These are phyloP conservation scores for Schizaphis graminum DNA, from an alignment of 2,888 invertebrate species.

Conservation along the genomic window DNA sequence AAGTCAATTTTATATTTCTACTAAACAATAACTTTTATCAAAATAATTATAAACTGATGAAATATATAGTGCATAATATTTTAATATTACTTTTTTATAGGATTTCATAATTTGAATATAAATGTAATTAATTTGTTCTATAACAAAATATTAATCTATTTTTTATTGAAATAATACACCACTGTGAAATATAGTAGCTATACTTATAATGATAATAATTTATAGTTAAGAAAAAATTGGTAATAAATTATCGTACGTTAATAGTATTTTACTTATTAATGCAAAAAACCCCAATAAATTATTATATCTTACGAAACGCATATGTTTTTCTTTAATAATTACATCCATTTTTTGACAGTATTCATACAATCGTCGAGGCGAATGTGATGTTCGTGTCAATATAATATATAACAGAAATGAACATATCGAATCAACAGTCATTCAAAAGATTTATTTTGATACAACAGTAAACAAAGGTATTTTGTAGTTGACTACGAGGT, in stretches of 20 bases:
- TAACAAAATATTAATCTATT: not conserved
- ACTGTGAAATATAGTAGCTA: not conserved
- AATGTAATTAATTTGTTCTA: not conserved
- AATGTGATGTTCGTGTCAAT: constrained; percentile 60
- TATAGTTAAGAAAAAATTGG: not conserved
- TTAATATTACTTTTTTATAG: no score
- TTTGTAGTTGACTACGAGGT: not conserved
- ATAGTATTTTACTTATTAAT: not conserved
- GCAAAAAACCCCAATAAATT: not conserved
- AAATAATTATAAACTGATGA: not conserved
- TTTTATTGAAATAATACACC: not conserved
- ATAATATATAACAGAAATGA: constrained; percentile 23
- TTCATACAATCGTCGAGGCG: constrained; percentile 63
- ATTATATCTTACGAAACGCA: not conserved
- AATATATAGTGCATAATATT: no score
- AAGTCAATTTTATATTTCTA: not conserved
- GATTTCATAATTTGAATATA: not conserved
- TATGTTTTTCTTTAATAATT: not conserved
- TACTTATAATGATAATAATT: not conserved
- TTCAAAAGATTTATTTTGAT: constrained; percentile 4
- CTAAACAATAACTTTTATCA: not conserved
- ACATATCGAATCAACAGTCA: constrained; percentile 22
- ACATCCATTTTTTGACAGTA: constrained; percentile 41
- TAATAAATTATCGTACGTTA: not conserved
- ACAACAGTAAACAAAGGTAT: not conserved